A percentile compares a stretch with the other conserved stretches of the same genome.
Conservation (phyloP, 2,113 vertebrate species). For the Malurus elegans region DNA sequence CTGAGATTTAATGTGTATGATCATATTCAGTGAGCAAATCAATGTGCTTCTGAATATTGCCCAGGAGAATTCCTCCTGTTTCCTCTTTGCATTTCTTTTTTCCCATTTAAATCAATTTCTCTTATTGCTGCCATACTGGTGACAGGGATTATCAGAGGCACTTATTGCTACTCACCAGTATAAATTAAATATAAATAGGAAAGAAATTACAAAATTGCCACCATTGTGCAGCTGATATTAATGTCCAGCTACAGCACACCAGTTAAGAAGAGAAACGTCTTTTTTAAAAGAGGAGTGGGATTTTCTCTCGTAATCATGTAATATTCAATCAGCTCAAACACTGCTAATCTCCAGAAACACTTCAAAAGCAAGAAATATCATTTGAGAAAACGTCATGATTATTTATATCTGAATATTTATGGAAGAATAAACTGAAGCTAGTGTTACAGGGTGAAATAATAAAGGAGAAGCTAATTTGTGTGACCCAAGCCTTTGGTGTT, state of each 20-base stretch:
- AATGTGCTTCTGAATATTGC: neutral
- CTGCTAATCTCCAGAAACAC: neutral
- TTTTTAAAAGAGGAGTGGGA: neutral
- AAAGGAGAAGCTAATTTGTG: neutral
- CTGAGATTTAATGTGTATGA: neutral
- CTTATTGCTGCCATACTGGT: neutral
- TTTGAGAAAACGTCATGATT: neutral
- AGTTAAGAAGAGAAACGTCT: neutral
- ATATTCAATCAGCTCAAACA: neutral
- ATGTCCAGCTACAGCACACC: neutral
- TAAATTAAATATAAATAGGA: neutral
- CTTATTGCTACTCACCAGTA: neutral
- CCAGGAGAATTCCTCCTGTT: neutral
- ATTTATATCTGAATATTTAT: neutral
- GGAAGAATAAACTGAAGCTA: neutral
- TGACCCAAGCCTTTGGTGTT: neutral
- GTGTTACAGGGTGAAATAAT: neutral
- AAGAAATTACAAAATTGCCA: neutral
- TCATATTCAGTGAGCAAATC: constrained; percentile 32
- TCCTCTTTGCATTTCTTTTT: neutral
- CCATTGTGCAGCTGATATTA: neutral
- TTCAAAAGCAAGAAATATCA: neutral
- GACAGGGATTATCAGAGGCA: neutral
- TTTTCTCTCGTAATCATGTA: neutral
- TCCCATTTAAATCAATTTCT: neutral